These are phyloP conservation scores for Drosophila orosa DNA, from an alignment of 1,140 invertebrate species.

Conservation along the genomic window DNA sequence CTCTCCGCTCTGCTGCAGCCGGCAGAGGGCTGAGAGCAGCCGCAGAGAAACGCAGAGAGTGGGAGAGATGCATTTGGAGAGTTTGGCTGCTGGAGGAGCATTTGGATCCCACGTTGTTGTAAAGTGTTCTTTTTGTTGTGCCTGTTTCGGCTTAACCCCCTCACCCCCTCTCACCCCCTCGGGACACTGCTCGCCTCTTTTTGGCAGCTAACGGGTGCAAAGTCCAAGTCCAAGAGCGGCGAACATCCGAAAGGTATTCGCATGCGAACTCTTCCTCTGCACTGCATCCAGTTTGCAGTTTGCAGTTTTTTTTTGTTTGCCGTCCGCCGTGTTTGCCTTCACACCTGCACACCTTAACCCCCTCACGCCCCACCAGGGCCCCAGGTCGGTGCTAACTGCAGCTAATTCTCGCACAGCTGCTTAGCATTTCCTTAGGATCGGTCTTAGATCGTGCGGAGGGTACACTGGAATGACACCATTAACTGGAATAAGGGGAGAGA, in stretches of 20 bases:
- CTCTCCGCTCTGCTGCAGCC: neutral
- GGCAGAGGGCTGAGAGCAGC: constrained; percentile 13
- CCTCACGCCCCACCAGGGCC: neutral
- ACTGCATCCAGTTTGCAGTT: constrained; percentile 56
- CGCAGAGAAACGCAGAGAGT: neutral
- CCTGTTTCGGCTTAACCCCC: constrained; percentile 6
- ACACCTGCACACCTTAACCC: constrained; percentile 30
- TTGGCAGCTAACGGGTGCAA: constrained; percentile 69
- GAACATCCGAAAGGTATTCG: constrained; percentile 43
- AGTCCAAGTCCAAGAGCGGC: constrained; percentile 57
- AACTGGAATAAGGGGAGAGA: neutral
- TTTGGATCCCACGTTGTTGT: constrained; percentile 55
- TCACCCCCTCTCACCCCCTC: neutral
- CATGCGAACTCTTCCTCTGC: constrained; percentile 9
- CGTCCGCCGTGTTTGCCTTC: constrained; percentile 58
- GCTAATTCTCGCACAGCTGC: constrained; percentile 51
- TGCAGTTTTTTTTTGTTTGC: constrained; percentile 32
- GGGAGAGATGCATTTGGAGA: constrained; percentile 10
- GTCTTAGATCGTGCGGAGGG: constrained; percentile 5
- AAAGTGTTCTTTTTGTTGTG: constrained; percentile 29
- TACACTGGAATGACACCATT: constrained; percentile 9
- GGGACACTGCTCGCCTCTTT: constrained; percentile 32
- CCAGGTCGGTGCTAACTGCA: constrained; percentile 56
- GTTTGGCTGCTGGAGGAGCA: constrained; percentile 30
- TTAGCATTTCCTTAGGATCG: constrained; percentile 23